A percentile compares a stretch with the other conserved stretches of the same genome.
These are phyloP conservation scores for Lithobates sylvaticus DNA, from an alignment of 2,797 vertebrate genomes.

Conservation along the genomic window DNA sequence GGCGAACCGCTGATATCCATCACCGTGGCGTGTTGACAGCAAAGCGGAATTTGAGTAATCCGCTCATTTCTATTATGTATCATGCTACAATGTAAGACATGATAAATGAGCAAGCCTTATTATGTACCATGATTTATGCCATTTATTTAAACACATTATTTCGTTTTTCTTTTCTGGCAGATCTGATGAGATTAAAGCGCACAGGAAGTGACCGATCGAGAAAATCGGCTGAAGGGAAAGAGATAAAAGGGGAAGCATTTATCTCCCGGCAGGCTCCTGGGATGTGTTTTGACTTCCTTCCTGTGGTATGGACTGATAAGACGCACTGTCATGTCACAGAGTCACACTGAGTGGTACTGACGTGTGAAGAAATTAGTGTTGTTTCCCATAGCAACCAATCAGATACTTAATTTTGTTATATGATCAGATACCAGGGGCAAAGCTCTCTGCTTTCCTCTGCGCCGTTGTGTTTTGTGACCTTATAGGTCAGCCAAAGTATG, in stretches of 20 bases:
- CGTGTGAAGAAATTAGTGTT: not conserved
- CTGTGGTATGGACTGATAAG: constrained; percentile 72
- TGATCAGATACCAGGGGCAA: not conserved
- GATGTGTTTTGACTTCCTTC: constrained; percentile 90
- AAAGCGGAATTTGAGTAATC: too few relatives aligned
- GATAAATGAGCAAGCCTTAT: not conserved
- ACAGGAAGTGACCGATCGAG: constrained; percentile 60
- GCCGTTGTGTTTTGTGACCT: too few relatives aligned
- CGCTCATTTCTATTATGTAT: too few relatives aligned
- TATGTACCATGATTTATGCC: not conserved
- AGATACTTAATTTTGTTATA: not conserved
- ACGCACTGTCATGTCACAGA: too few relatives aligned
- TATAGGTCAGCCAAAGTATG: too few relatives aligned
- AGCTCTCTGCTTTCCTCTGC: too few relatives aligned
- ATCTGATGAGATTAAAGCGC: constrained; percentile 85
- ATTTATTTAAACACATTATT: not conserved
- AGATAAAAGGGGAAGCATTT: constrained; percentile 72
- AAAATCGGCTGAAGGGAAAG: constrained; percentile 67
- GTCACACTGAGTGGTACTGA: too few relatives aligned
- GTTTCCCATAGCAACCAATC: not conserved
- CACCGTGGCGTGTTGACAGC: too few relatives aligned
- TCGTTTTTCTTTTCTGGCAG: constrained; percentile 67
- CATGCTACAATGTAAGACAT: not conserved
- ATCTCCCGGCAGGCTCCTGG: constrained; percentile 81
- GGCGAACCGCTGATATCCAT: too few relatives aligned